Evolutionary conservation across 1,140 invertebrate genomes (phyloP), one percentile per base, ranked within the genome.

Genomic region (Cydia strobilella): DNA sequence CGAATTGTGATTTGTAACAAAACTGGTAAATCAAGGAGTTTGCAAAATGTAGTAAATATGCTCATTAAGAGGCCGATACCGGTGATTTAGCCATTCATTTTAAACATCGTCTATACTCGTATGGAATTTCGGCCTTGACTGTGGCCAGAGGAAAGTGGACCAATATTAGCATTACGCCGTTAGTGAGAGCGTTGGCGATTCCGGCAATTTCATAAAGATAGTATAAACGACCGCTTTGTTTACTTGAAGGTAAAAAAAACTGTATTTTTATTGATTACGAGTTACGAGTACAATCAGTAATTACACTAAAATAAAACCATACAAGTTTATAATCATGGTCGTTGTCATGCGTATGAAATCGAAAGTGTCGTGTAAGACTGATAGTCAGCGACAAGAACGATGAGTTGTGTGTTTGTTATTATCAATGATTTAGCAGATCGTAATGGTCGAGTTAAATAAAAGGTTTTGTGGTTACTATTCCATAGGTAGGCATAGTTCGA

Each of bases 141-240:
- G 62, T 72, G 76, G 73, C 75, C 76, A 76, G 77, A 80, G 78
- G 80, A 82, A 82, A 82, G 80, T 76, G 71, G 77, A 69, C 62
- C 77, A 45, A 13, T 42, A 77, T 81, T 78, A 79, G 69, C 78
- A 82, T 82, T 74, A 59, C 5, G 15, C 3, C 73, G 13, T 23
- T 73, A 75, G 54, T 59, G 10, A 59, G 20, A 54, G 51, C 48
- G 48, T 59, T 59, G 54, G 54, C 51, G 35, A 54, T 54, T 54
- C 51, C 51, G 18, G 54, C 18, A 59, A 59, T 23, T 79, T 69
- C 48, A 39, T 78, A 18, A 54, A 18, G 1, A 6, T 9, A 12
- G 54, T 12, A 12, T 23, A 59, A 23, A 23, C 3, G 9, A 23
- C 54, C 20, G 6, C 10, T 23, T 59, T 23, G 7, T 23, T 23